phyloP scores from a whole-genome alignment of 2,888 invertebrate genomes.

The Cetonia aurata region DNA sequence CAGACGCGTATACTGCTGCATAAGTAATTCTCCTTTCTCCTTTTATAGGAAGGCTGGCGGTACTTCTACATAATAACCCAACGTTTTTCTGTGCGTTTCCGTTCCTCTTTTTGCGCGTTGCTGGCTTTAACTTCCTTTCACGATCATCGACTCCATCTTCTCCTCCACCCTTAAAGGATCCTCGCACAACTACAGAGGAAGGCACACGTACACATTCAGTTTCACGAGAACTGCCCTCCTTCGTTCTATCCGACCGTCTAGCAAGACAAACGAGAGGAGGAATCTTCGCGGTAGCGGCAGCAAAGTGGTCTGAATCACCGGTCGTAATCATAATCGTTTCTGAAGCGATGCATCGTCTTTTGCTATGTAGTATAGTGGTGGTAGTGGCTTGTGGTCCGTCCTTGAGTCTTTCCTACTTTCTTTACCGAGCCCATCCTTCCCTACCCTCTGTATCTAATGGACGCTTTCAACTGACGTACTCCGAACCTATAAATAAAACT shows the following conservation, averaged over 20 bases:
- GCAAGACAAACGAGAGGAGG: slow-evolving; percentile 26
- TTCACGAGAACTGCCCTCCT: slow-evolving; percentile 24
- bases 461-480: slow-evolving; percentile 58
- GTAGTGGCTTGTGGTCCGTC: slow-evolving; percentile 46
- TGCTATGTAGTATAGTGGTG: slow-evolving; percentile 3
- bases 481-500: slow-evolving; percentile 57
- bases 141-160: slow-evolving; percentile 23
- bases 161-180: neutral
- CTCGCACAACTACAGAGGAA: slow-evolving; percentile 14
- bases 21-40: slow-evolving; percentile 2
- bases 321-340: slow-evolving; percentile 61
- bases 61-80: slow-evolving; percentile 9
- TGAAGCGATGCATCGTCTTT: slow-evolving; percentile 44
- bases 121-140: slow-evolving; percentile 11
- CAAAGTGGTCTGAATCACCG: slow-evolving; percentile 60
- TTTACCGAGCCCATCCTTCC: slow-evolving; percentile 54
- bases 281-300: slow-evolving; percentile 43
- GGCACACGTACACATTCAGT: slow-evolving; percentile 16
- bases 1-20: too few species aligned
- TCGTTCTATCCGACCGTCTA: slow-evolving; percentile 34
- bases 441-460: slow-evolving; percentile 58
- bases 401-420: slow-evolving; percentile 55
- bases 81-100: neutral
- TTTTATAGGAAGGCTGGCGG: slow-evolving; percentile 9
- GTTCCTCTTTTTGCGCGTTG: slow-evolving; percentile 17